These are phyloP conservation scores for Syrista parreyssii DNA, from an alignment of 2,888 invertebrate genomes.

Conservation along the genomic window DNA sequence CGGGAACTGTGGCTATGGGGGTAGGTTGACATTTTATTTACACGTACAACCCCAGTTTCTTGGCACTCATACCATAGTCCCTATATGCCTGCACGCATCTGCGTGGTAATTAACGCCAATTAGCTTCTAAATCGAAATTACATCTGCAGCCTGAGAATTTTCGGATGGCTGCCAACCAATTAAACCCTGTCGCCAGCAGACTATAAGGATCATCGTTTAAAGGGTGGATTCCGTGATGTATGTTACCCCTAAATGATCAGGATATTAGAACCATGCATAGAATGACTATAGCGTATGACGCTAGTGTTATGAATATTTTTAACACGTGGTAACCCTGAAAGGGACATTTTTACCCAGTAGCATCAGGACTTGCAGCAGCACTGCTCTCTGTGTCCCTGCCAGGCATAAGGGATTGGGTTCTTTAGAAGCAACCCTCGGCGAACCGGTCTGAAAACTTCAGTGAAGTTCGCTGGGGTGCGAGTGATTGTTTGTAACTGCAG, in stretches of 20 bases:
- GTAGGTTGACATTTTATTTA: neutral
- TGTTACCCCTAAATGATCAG: neutral
- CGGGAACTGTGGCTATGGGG: neutral
- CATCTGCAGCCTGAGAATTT: neutral
- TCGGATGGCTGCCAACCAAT: neutral
- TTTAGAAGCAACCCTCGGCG: slow-evolving; percentile 28
- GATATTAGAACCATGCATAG: neutral
- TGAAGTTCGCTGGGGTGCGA: slow-evolving; percentile 21
- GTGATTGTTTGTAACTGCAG: slow-evolving; percentile 46
- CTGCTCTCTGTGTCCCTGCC: neutral
- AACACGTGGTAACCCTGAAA: neutral
- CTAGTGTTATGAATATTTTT: neutral
- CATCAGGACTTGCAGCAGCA: neutral
- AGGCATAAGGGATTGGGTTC: slow-evolving; percentile 30
- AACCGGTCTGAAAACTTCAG: slow-evolving; percentile 5
- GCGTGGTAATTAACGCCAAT: neutral
- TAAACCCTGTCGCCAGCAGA: neutral
- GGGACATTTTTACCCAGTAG: neutral
- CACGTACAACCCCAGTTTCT: neutral
- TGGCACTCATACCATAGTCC: neutral
- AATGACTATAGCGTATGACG: neutral
- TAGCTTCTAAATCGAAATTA: neutral
- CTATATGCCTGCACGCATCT: neutral
- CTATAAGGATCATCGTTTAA: neutral
- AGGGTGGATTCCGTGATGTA: neutral